Evolutionary conservation across 1,140 invertebrate species (phyloP).

Genomic region (Pseudoatta argentina): DNA sequence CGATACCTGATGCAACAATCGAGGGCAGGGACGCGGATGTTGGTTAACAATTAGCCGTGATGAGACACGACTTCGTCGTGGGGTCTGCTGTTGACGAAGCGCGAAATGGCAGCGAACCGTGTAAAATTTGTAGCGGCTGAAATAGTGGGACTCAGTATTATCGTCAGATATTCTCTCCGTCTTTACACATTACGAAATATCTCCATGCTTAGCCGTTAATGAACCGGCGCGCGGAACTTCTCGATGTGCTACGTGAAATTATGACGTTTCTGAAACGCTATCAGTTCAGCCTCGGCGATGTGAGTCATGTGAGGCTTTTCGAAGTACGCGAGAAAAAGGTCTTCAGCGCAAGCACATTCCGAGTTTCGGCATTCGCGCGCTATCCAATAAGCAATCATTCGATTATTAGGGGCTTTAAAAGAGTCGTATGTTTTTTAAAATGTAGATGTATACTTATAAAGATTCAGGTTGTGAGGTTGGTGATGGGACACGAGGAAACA

Average conservation of each 20-base stretch:
- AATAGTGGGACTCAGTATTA: conserved; percentile 60
- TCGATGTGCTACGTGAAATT: conserved; percentile 43
- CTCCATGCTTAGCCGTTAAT: conserved; percentile 56
- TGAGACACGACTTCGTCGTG: neutral
- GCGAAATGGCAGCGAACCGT: conserved; percentile 30
- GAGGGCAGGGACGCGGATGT: neutral
- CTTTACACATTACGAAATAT: conserved; percentile 60
- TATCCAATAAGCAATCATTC: conserved; percentile 47
- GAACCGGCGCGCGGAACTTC: conserved; percentile 42
- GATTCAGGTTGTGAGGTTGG: conserved; percentile 57
- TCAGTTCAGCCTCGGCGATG: neutral
- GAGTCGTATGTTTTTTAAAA: conserved; percentile 67
- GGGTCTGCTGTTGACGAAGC: neutral
- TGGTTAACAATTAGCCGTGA: neutral
- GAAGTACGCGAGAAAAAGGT: neutral
- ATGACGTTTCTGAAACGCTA: neutral
- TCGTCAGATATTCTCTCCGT: conserved; percentile 58
- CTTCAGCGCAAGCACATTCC: conserved; percentile 60
- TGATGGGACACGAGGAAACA: conserved; percentile 40
- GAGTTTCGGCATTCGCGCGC: conserved; percentile 51
- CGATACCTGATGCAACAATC: neutral
- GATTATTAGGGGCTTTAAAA: conserved; percentile 67
- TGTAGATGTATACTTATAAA: conserved; percentile 38
- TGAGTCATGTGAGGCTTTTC: neutral
- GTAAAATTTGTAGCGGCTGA: conserved; percentile 48